Conservation (phyloP, 1,140 invertebrate genomes). For the roundworm (Caenorhabditis elegans) region WBcel235 BX284602.5:2787501-2788000, state of each 20-base stretch:
- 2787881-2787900: background rate
- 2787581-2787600: slow-evolving; percentile 17
- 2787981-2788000: slow-evolving; percentile 24
- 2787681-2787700: slow-evolving; percentile 34
- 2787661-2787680: slow-evolving; percentile 40
- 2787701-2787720: slow-evolving; percentile 35
- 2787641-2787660: slow-evolving; percentile 32
- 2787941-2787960: slow-evolving; percentile 35
- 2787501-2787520: slow-evolving; percentile 39
- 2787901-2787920: background rate
- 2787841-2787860: slow-evolving; percentile 40
- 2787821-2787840: slow-evolving; percentile 31
- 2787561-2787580: slow-evolving; percentile 40
- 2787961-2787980: slow-evolving; percentile 32
- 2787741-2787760: slow-evolving; percentile 34
- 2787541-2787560: slow-evolving; percentile 22
- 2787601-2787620: background rate
- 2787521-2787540: slow-evolving; percentile 33
- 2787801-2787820: background rate
- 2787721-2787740: slow-evolving; percentile 20
- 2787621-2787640: slow-evolving; percentile 37
- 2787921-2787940: slow-evolving; percentile 36
- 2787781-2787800: no score
- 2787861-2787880: slow-evolving; percentile 21
- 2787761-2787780: no score